Evolutionary conservation across 1,140 invertebrate genomes (phyloP), one percentile per base, ranked within the genome.

Genomic region (Diabrotica undecimpunctata): DNA sequence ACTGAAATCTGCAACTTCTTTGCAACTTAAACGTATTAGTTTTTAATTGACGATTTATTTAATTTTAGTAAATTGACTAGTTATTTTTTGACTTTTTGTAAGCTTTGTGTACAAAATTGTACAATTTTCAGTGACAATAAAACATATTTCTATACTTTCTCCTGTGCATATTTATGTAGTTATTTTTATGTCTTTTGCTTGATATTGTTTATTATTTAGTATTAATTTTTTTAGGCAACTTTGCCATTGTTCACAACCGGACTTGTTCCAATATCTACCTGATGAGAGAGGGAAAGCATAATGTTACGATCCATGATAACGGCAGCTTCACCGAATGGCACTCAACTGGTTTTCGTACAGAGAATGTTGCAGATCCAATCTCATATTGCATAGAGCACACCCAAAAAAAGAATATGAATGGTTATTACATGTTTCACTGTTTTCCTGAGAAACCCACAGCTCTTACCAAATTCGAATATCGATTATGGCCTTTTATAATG

Each of bases 401-500:
- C 10, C 53, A 64, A 53, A 66, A 68, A 38, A 25, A 14, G 38
- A 61, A 39, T 53, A 41, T 65, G 8, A 52, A 65, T 14, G 64
- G 51, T 4, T 72, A 64, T 57, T 41, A 54, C 13, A 52, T 72
- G 13, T 74, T 72, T 53, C 35, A 35, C 7, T 66, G 69, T 41
- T 61, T 64, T 11, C 14, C n/a, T 6, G 41, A 64, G 13, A 12
- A 13, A 0, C 7, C 50, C 7, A 38, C 60, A 0, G 46, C 50
- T 11, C n/a, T 46, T n/a, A 50, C 46, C 13, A 74, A 74, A 46
- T 72, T 74, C 52, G 7, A 50, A 6, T 63, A 64, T 11, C 71
- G 69, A 13, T 52, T 67, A 37, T 73, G 73, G 71, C 64, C 70
- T 0, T 72, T 71, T 39, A 66, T 75, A 35, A n/a, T 77, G 0